Evolutionary conservation across 2,113 vertebrate genomes (phyloP).

Genomic region (Hydrolagus affinis): DNA sequence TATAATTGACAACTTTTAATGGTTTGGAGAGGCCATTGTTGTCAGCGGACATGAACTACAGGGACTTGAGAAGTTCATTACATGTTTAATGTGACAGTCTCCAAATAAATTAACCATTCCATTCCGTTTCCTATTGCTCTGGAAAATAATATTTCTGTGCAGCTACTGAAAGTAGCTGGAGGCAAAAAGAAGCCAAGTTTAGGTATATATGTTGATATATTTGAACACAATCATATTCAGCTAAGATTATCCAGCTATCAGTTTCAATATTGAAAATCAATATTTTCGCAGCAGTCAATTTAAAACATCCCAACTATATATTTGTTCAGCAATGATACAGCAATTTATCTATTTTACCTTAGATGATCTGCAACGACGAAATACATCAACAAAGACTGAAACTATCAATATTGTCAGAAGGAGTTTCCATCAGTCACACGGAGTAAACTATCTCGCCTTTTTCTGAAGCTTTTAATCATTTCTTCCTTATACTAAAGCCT

Average conservation of each 20-base stretch:
- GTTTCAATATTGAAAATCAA: conserved; percentile 19
- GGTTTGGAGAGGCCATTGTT: background rate
- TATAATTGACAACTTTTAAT: background rate
- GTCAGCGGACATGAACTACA: conserved; percentile 12
- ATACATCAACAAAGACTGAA: background rate
- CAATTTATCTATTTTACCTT: background rate
- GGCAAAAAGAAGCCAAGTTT: background rate
- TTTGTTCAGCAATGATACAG: conserved; percentile 11
- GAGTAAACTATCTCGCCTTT: background rate
- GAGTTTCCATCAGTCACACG: background rate
- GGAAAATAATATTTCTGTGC: background rate
- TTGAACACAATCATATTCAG: background rate
- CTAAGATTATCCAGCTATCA: background rate
- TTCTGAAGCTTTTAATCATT: conserved; percentile 9
- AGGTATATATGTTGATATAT: background rate
- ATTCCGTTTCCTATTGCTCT: background rate
- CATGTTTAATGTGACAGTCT: conserved; percentile 8
- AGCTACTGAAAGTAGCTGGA: background rate
- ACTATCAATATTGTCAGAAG: background rate
- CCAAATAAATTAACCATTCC: background rate
- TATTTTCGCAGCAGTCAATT: conserved; percentile 5
- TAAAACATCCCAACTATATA: background rate
- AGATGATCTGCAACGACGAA: background rate
- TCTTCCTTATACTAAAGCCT: background rate
- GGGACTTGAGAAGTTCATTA: background rate